Percentiles rank a stretch among this genome's conserved stretches.
phyloP scores from a whole-genome alignment of 2,888 invertebrate species.

The Andrena marginata region DNA sequence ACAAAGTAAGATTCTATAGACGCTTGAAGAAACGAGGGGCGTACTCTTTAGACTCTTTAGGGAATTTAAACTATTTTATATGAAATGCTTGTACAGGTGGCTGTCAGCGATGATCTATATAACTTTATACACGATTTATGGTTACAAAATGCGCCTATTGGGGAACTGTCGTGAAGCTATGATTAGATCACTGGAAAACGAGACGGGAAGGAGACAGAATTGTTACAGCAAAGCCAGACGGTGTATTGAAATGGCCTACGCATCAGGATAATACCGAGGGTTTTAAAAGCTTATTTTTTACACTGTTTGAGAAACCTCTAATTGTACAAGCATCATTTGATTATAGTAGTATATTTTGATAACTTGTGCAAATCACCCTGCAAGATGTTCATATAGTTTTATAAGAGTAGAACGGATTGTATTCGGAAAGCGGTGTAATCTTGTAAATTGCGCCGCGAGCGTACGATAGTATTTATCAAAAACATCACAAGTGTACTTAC shows the following conservation, averaged over 20 bases:
- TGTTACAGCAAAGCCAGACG: constrained; percentile 14
- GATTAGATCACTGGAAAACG: constrained; percentile 38
- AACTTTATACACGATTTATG: constrained; percentile 97
- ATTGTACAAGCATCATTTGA: constrained; percentile 47
- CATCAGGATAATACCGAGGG: constrained; percentile 26
- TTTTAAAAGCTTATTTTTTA: constrained; percentile 63
- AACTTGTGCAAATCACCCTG: constrained; percentile 43
- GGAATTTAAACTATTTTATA: constrained; percentile 4
- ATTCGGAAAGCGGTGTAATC: constrained; percentile 15
- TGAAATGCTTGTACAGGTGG: constrained; percentile 87
- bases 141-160: constrained; percentile 98
- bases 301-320: constrained; percentile 44
- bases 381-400: constrained; percentile 62
- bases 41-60: not conserved
- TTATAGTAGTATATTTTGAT: constrained; percentile 64
- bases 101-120: constrained; percentile 97
- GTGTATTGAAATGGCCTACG: constrained; percentile 38
- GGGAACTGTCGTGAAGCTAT: constrained; percentile 93
- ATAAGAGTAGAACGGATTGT: constrained; percentile 34
- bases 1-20: constrained; percentile 90
- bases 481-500: constrained; percentile 16
- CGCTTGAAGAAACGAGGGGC: not conserved
- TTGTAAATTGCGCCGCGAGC: constrained; percentile 5
- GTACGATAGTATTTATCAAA: constrained; percentile 25
- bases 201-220: constrained; percentile 1